Conservation (phyloP, 2,888 invertebrate species). For the Trimorus sp. region DNA sequence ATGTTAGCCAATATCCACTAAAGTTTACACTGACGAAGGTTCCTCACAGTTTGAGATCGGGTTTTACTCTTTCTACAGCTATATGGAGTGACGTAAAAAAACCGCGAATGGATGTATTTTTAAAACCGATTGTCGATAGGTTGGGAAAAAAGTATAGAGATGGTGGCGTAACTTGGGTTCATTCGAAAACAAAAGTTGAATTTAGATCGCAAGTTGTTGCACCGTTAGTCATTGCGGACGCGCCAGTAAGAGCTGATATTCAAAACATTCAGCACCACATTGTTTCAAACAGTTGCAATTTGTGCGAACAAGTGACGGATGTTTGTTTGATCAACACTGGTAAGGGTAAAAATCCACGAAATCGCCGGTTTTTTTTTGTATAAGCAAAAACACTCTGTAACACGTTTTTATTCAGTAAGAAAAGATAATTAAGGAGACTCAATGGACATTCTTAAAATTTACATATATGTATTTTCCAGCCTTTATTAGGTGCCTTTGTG, state of each 20-base stretch:
- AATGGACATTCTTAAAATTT: no score
- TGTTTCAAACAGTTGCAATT: background rate
- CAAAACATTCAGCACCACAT: background rate
- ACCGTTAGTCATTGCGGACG: background rate
- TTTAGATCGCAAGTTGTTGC: background rate
- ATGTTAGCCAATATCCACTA: conserved; percentile 8
- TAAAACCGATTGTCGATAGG: conserved; percentile 3
- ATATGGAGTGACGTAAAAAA: conserved; percentile 26
- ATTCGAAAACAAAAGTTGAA: background rate
- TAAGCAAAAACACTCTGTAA: no score
- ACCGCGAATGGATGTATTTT: background rate
- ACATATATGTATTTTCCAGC: no score
- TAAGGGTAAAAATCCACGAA: no score
- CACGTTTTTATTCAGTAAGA: no score
- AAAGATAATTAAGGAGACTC: no score
- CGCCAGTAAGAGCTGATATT: background rate
- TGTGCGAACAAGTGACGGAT: background rate
- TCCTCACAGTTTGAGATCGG: conserved; percentile 2
- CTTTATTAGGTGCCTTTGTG: no score
- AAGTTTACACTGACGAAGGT: conserved; percentile 2
- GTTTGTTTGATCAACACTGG: background rate
- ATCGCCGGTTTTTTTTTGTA: no score
- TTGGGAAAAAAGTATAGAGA: background rate
- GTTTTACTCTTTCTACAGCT: background rate
- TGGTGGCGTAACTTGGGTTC: conserved; percentile 14